Evolutionary conservation across 2,797 vertebrate genomes (phyloP).

Genomic region (Anguilla anguilla): DNA sequence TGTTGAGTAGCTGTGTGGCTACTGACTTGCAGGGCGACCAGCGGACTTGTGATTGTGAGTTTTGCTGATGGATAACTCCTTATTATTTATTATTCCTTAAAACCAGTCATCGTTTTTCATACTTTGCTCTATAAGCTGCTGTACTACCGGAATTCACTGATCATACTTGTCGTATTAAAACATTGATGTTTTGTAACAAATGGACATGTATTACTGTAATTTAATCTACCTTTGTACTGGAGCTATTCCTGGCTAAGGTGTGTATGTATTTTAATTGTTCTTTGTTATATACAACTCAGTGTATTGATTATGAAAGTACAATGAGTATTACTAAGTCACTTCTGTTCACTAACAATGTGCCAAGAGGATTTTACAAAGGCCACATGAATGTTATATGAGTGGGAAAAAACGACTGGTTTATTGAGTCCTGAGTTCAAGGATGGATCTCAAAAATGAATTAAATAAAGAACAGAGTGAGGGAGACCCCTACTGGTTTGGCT

Average conservation of each 20-base stretch:
- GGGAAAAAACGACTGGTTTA: not conserved
- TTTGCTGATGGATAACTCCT: not conserved
- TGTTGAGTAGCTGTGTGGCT: not conserved
- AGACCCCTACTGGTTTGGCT: not conserved
- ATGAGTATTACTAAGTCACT: not conserved
- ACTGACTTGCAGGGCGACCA: not conserved
- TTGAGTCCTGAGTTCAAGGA: not conserved
- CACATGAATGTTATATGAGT: not conserved
- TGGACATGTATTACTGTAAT: not conserved
- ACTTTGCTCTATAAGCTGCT: not conserved
- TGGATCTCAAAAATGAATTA: not conserved
- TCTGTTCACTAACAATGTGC: not conserved
- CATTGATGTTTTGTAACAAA: not conserved
- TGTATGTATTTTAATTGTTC: not conserved
- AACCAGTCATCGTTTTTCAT: not conserved
- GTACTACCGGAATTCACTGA: not conserved
- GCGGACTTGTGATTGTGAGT: slow-evolving; percentile 1
- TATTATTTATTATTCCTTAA: not conserved
- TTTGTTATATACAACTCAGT: not conserved
- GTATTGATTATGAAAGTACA: not conserved
- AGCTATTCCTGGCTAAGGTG: not conserved
- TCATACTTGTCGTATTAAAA: not conserved
- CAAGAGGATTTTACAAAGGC: not conserved
- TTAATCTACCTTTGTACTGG: not conserved
- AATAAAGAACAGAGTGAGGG: not conserved